These are phyloP conservation scores for Ctenodactylus gundi DNA, from an alignment of 2,113 vertebrate genomes.

Conservation along the genomic window DNA sequence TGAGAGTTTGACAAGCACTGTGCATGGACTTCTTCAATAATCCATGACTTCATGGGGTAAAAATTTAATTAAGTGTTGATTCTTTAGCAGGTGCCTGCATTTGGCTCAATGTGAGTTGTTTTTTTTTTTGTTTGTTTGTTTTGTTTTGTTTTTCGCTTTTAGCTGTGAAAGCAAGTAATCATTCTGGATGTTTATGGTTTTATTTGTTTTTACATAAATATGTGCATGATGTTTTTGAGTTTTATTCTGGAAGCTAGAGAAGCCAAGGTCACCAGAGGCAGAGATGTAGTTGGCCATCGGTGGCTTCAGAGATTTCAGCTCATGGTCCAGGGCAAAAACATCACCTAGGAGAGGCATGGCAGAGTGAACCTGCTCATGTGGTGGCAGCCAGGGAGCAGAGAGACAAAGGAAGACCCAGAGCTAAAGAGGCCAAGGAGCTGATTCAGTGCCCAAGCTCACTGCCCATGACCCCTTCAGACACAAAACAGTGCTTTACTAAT, in stretches of 20 bases:
- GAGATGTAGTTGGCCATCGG: neutral
- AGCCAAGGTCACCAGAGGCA: neutral
- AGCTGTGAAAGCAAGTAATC: neutral
- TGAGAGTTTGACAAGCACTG: neutral
- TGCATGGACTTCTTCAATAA: neutral
- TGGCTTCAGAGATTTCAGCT: neutral
- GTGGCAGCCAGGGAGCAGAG: neutral
- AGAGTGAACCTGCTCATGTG: neutral
- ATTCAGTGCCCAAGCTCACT: neutral
- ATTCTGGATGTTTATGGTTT: neutral
- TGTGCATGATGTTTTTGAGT: neutral
- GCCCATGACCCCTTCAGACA: neutral
- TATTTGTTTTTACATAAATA: neutral
- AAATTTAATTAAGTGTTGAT: neutral
- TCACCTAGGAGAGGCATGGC: neutral
- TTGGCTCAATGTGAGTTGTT: neutral
- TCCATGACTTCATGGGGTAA: neutral
- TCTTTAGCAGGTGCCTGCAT: neutral
- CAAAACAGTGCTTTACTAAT: neutral
- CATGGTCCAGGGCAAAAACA: too few relatives aligned
- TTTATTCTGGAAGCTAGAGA: neutral
- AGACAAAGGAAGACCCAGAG: neutral
- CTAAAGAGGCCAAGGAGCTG: neutral
- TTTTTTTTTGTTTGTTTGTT: accelerated
- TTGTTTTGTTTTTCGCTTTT: neutral